Evolutionary conservation across 2,113 vertebrate genomes (phyloP).

Genomic region (Excalfactoria chinensis): DNA sequence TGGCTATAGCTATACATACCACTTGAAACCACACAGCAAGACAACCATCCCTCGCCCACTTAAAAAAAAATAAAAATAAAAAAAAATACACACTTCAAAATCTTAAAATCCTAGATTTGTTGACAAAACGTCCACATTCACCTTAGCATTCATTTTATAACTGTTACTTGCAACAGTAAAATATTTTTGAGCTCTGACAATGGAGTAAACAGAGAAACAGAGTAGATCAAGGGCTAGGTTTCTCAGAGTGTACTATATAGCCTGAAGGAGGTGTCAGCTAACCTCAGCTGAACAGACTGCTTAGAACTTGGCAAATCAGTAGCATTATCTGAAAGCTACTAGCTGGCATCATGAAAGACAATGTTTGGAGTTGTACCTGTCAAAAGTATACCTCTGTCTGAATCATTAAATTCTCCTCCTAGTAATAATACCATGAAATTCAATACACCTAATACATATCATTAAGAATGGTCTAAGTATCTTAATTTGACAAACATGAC

Average conservation of each 20-base stretch:
- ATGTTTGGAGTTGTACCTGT: neutral
- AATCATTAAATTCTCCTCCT: neutral
- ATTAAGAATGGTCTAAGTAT: neutral
- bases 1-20: neutral
- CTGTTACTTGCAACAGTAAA: neutral
- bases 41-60: neutral
- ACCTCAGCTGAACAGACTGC: neutral
- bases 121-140: conserved; percentile 1
- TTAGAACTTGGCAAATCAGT: neutral
- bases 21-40: neutral
- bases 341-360: neutral
- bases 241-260: neutral
- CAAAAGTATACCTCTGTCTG: neutral
- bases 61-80: neutral
- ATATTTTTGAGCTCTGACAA: neutral
- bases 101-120: neutral
- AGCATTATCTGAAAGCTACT: neutral
- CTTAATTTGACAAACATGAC: neutral
- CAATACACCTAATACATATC: neutral
- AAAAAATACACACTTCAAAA: no score
- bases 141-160: neutral
- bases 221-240: conserved; percentile 3
- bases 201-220: neutral
- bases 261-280: neutral
- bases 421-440: neutral